Conservation (phyloP, 2,888 invertebrate species). For the Protonemura montana region DNA sequence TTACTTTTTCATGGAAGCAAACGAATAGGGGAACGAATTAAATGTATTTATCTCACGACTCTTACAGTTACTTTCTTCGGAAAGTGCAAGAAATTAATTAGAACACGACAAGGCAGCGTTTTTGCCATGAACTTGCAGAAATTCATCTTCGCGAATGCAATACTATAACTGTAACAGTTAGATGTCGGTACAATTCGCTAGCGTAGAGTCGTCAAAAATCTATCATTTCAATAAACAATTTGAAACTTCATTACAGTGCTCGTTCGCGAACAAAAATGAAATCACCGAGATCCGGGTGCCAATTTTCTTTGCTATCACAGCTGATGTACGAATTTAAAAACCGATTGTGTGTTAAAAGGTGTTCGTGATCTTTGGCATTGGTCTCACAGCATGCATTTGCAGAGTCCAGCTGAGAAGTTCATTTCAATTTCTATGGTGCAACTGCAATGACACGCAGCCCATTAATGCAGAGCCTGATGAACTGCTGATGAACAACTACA, state of each 20-base stretch:
- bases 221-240: background rate
- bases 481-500: background rate
- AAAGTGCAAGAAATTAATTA: background rate
- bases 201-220: background rate
- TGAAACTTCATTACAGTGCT: background rate
- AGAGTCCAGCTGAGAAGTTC: background rate
- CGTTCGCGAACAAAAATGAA: background rate
- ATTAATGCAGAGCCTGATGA: background rate
- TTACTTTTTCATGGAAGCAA: background rate
- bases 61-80: background rate
- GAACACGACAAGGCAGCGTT: background rate
- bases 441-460: background rate
- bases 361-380: slow-evolving; percentile 12
- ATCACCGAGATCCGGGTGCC: background rate
- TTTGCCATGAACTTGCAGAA: background rate
- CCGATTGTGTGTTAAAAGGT: slow-evolving; percentile 21
- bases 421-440: slow-evolving; percentile 3
- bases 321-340: background rate
- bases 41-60: background rate
- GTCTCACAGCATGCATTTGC: background rate
- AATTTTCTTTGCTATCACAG: background rate
- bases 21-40: background rate
- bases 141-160: background rate
- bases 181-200: background rate
- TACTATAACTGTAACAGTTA: background rate